Conservation (phyloP, 2,888 invertebrate genomes). For the Volucella bombylans region DNA sequence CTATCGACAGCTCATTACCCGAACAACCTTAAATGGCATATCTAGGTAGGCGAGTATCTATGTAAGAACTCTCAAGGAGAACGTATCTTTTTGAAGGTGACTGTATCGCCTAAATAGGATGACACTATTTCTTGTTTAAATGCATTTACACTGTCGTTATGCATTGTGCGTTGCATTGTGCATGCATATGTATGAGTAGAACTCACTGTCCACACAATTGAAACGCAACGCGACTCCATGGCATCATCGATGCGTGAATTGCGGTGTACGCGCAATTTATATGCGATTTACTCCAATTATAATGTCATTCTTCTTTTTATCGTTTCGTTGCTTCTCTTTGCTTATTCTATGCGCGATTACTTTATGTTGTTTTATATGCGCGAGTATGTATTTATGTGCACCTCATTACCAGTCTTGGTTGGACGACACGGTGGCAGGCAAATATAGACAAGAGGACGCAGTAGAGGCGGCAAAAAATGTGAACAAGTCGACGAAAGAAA, state of each 20-base stretch:
- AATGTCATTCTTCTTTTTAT: conserved; percentile 52
- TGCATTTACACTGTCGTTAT: background rate
- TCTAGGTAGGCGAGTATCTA: too few relatives aligned
- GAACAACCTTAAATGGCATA: too few relatives aligned
- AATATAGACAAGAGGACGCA: too few relatives aligned
- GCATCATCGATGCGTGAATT: conserved; percentile 54
- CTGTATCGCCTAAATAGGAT: background rate
- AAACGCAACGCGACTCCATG: too few relatives aligned
- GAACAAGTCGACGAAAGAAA: conserved; percentile 20
- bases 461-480: background rate
- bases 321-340: conserved; percentile 45
- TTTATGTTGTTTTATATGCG: conserved; percentile 38
- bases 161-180: too few relatives aligned
- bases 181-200: too few relatives aligned
- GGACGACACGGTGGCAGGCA: conserved; percentile 3
- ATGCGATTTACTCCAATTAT: conserved; percentile 71
- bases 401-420: conserved; percentile 66
- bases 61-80: too few relatives aligned
- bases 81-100: background rate
- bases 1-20: too few relatives aligned
- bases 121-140: conserved; percentile 15
- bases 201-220: too few relatives aligned
- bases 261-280: conserved; percentile 57
- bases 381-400: conserved; percentile 35
- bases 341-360: conserved; percentile 48